These are phyloP conservation scores for Zoanthus solanderi DNA, from an alignment of 92 coral and sea anemone species.

Conservation along the genomic window DNA sequence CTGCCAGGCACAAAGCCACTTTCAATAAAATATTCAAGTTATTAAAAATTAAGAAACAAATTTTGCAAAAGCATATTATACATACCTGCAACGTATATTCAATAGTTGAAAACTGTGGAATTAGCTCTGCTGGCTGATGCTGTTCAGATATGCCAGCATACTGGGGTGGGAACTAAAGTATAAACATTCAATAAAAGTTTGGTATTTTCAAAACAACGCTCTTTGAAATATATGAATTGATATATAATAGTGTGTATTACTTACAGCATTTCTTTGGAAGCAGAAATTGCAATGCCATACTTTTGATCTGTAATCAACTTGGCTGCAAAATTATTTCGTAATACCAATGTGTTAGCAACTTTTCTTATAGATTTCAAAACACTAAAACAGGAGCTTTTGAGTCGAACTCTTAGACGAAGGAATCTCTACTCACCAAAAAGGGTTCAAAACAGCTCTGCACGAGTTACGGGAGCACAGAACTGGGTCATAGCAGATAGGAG, in stretches of 20 bases:
- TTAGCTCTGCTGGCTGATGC: slow-evolving; percentile 98
- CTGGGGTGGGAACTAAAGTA: slow-evolving; percentile 92
- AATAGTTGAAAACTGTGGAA: slow-evolving; percentile 98
- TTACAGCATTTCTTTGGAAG: slow-evolving; percentile 98
- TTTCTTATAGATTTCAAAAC: background rate
- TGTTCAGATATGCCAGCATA: slow-evolving; percentile 99
- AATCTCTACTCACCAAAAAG: slow-evolving; percentile 80
- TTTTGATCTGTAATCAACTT: slow-evolving; percentile 99
- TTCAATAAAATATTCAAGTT: no score
- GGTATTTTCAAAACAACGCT: no score
- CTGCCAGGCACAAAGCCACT: no score
- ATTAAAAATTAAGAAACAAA: no score
- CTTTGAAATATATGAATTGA: no score
- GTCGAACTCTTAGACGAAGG: background rate
- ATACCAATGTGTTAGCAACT: background rate
- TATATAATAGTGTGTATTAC: slow-evolving; percentile 14
- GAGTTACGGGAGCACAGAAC: slow-evolving; percentile 95
- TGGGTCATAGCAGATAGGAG: slow-evolving; percentile 99
- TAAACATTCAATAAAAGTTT: background rate
- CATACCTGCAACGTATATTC: slow-evolving; percentile 94
- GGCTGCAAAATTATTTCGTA: slow-evolving; percentile 61
- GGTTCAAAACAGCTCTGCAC: slow-evolving; percentile 96
- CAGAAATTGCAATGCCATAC: slow-evolving; percentile 99
- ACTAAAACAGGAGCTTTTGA: background rate
- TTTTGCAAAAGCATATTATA: no score